Conservation (phyloP, 2,113 vertebrate genomes). For the Tyto alba region DNA sequence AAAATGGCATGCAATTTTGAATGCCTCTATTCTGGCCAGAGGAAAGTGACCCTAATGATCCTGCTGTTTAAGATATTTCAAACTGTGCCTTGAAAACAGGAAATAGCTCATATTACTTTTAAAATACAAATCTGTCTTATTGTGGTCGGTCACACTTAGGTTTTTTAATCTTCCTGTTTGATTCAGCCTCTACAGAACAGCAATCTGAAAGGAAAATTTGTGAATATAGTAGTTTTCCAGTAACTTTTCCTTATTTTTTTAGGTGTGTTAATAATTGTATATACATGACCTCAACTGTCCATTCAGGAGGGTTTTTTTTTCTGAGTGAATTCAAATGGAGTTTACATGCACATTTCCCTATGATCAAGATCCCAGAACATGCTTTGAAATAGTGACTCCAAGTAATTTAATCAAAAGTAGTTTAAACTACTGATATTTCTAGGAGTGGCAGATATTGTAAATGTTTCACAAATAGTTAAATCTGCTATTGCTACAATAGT, state of each 20-base stretch:
- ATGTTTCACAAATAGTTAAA: neutral
- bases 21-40: neutral
- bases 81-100: neutral
- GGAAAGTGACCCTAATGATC: neutral
- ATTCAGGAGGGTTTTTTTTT: accelerated
- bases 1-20: neutral
- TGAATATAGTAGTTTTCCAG: neutral
- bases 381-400: neutral
- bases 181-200: neutral
- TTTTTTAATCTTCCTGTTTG: neutral
- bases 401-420: neutral
- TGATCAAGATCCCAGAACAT: neutral
- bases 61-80: neutral
- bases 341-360: neutral
- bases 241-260: neutral
- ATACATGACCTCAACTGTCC: accelerated
- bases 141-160: neutral
- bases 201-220: neutral
- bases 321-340: neutral
- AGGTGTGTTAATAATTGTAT: neutral
- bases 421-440: neutral
- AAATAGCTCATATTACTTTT: neutral
- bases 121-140: neutral
- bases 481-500: neutral
- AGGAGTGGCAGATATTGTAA: neutral